Evolutionary conservation across 2,888 invertebrate species (phyloP).

Genomic region (Periphyllus acericola): DNA sequence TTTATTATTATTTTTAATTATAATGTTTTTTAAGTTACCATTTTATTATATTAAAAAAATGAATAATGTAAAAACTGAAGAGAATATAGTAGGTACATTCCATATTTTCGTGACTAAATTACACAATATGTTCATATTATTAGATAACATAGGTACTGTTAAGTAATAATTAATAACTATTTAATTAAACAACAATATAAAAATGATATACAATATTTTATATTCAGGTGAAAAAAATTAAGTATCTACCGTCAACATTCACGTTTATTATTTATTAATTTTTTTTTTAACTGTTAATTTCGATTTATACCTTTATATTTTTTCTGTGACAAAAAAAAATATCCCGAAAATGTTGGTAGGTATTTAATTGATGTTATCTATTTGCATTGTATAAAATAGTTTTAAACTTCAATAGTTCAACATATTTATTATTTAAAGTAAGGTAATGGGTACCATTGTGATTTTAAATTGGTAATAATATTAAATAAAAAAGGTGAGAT

Average conservation of each 20-base stretch:
- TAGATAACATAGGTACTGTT: neutral
- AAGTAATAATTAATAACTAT: slow-evolving; percentile 28
- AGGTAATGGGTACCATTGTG: neutral
- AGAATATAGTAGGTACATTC: slow-evolving; percentile 32
- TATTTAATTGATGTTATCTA: neutral
- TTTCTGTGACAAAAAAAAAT: neutral
- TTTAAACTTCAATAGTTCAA: neutral
- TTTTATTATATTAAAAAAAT: slow-evolving; percentile 8
- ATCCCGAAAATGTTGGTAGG: neutral
- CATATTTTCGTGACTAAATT: slow-evolving; percentile 23
- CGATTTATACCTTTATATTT: neutral
- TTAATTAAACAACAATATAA: slow-evolving; percentile 21
- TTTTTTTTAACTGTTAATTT: neutral
- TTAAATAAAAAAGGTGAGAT: neutral
- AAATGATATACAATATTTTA: slow-evolving; percentile 26
- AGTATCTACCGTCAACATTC: slow-evolving; percentile 1
- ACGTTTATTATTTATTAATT: slow-evolving; percentile 16
- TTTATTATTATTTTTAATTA: slow-evolving; percentile 22
- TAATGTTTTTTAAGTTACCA: slow-evolving; percentile 34
- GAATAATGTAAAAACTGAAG: slow-evolving; percentile 2
- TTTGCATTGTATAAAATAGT: neutral
- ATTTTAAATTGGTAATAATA: neutral
- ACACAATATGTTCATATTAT: slow-evolving; percentile 5
- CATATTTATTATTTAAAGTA: neutral
- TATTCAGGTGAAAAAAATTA: neutral